phyloP scores from a whole-genome alignment of 2,113 vertebrate species.

The Xiphophorus couchianus region DNA sequence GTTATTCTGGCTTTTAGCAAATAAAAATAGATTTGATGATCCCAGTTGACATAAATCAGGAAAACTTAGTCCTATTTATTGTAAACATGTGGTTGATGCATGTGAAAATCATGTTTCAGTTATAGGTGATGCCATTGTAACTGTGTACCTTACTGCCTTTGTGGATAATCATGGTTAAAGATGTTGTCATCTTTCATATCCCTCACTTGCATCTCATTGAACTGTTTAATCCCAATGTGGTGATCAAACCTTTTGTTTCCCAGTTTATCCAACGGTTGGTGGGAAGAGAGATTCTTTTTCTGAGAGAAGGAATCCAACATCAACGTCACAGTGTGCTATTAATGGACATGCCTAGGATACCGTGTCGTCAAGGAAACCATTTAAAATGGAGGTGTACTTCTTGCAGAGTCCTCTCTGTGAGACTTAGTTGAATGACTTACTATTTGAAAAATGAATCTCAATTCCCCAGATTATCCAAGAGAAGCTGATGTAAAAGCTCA shows the following conservation, averaged over 20 bases:
- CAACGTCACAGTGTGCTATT: constrained; percentile 69
- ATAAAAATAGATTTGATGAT: too few species aligned
- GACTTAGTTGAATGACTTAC: constrained; percentile 1
- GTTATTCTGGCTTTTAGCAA: too few species aligned
- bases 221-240: constrained; percentile 18
- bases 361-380: constrained; percentile 74
- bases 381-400: constrained; percentile 53
- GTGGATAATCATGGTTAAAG: constrained; percentile 43
- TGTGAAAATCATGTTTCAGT: too few species aligned
- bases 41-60: too few species aligned
- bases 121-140: constrained; percentile 16
- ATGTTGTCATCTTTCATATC: constrained; percentile 37
- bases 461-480: constrained; percentile 1
- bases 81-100: too few species aligned
- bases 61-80: too few species aligned
- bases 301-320: constrained; percentile 48
- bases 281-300: constrained; percentile 37
- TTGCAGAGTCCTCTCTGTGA: constrained; percentile 15
- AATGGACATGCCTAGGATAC: constrained; percentile 70
- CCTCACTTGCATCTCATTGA: constrained; percentile 8
- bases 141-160: constrained; percentile 16
- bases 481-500: neutral
- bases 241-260: constrained; percentile 39
- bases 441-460: constrained; percentile 17
- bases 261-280: constrained; percentile 10